Conservation (phyloP, 2,888 invertebrate species). For the Diploptera punctata region DNA sequence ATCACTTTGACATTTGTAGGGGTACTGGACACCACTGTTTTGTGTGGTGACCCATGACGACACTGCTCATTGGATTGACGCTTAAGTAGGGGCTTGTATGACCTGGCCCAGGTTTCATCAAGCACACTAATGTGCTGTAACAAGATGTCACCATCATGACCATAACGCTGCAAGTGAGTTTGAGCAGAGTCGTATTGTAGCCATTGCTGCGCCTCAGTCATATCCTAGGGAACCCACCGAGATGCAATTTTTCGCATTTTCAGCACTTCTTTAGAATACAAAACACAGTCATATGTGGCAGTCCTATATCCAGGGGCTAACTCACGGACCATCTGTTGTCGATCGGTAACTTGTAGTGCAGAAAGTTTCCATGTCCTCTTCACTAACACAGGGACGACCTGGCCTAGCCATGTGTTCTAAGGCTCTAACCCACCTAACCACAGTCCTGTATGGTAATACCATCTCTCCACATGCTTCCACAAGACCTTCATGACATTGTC, state of each 20-base stretch:
- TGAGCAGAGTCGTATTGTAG: not conserved
- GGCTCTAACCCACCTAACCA: constrained; percentile 4
- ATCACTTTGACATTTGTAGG: not conserved
- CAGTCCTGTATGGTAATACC: constrained; percentile 15
- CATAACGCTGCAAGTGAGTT: constrained; percentile 2
- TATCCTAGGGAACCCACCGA: not conserved
- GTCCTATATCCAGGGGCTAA: not conserved
- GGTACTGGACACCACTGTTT: not conserved
- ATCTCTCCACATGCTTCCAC: not conserved
- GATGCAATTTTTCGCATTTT: constrained; percentile 2
- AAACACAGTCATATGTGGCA: not conserved
- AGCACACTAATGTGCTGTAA: not conserved
- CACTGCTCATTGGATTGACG: not conserved
- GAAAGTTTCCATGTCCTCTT: not conserved
- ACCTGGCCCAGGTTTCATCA: constrained; percentile 1
- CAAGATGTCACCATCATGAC: not conserved
- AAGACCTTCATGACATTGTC: constrained; percentile 27
- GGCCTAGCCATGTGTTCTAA: not conserved
- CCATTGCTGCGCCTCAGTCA: not conserved
- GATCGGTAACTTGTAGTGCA: not conserved
- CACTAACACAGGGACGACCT: not conserved
- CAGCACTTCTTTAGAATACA: not conserved
- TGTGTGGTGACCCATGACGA: not conserved
- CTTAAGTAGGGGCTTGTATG: not conserved
- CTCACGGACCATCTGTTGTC: not conserved